Evolutionary conservation across 1,140 invertebrate species (phyloP), one percentile per base, ranked within the genome.

Genomic region (Zaprionus lachaisei): DNA sequence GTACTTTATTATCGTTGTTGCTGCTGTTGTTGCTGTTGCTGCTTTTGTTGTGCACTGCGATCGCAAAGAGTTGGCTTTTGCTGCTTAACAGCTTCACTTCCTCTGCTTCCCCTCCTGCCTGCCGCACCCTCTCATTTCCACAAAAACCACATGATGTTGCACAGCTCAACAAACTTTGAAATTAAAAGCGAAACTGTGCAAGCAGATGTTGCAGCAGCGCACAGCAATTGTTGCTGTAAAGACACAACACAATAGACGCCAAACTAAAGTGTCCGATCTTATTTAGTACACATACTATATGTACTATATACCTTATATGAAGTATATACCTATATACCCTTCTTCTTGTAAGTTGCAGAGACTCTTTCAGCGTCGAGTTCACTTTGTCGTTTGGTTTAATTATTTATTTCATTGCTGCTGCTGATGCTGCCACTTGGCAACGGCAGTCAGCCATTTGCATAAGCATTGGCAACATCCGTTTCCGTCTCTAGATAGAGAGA

Each of bases 151-250:
- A 87, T 61, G 77, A 83, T 87, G 77, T 79, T 87, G 73, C 80
- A 77, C 72, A 74, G 83, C 80, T 76, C 71, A 63, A 37, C 77
- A 87, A 87, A 83, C 63, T 87, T 87, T 76, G 68, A 89, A 87
- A 87, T 83, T 83, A 84, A 87, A 81, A 81, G 78, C 71, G 74
- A 83, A 83, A 89, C 64, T 72, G 77, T 72, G 63, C 57, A 72
- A 74, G 54, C 61, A 67, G 72, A 64, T 86, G 79, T 80, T 70
- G 72, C 61, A 76, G 64, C 47, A 38, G 7, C 15, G 15, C 15
- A 14, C 64, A 71, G 41, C 60, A 80, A 72, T 76, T 80, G 66
- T 80, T 82, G 80, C 80, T 78, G 73, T 66, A 26, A 26, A 26
- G 54, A 31, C 15, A 24, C 47, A 31, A 12, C 22, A 28, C 7